Evolutionary conservation across 2,113 vertebrate genomes (phyloP), one percentile per base, ranked within the genome.

Genomic region (Gorsachius goisagi): DNA sequence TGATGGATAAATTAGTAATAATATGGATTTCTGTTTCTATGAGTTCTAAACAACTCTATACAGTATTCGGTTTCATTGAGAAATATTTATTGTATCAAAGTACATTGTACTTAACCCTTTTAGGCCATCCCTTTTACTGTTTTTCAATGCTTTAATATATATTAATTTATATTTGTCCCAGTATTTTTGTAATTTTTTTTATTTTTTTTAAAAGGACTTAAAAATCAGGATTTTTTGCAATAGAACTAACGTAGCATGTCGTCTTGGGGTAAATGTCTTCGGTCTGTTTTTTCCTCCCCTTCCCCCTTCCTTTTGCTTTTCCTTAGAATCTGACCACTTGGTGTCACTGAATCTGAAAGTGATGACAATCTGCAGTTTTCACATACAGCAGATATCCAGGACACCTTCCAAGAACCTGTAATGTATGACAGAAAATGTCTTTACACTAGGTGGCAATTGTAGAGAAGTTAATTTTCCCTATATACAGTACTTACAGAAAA

Each of bases 91-190:
- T 99, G 98, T 99, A 99, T 99, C 98, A 98, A 99, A 99, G 98
- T 99, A 99, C 99, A 97, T 98, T 98, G 98, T 99, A 98, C 99
- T 99, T 99, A 99, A 99, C 98, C 97, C 96, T 96, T 98, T 97
- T 99, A 99, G 99, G 97, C 96, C 98, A 98, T 96, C 98, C 98
- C 98, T 98, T 99, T 98, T 99, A 98, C 99, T 98, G 97, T 98
- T 98, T 98, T 98, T 98, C 97, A 98, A 98, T 99, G 98, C 99
- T 99, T 99, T 99, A 99, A 99, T 99, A 99, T 99, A 99, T 99
- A 99, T 99, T 99, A 99, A 99, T 99, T 99, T 99, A 99, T 99
- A 99, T 99, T 99, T 99, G 98, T 99, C 98, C 98, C 99, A 97
- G 99, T 99, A 99, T 99, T 99, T 99, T 99, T 99, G 98, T 99